Evolutionary conservation across 2,888 invertebrate genomes (phyloP), one percentile per base, ranked within the genome.

Genomic region (Polydrusus cervinus): DNA sequence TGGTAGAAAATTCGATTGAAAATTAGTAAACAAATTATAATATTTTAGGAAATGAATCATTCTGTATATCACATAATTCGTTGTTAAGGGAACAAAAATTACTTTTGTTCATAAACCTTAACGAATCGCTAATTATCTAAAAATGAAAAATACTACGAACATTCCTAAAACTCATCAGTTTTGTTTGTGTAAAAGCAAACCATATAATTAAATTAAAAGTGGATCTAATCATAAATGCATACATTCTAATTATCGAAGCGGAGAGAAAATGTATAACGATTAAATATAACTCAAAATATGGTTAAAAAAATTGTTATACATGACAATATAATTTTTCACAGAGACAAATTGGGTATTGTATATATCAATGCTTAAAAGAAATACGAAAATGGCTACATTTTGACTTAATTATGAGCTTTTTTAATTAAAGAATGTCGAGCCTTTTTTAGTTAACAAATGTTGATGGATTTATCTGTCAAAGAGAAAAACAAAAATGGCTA

Each of bases 81-180:
- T 68, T 65, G 75, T 75, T 60, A 71, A 72, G 62, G 69, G 71
- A 71, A 75, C 74, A 74, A 75, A 51, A 61, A 47, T 51, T 8
- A 49, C 3, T 55, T 61, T 62, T 68, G 73, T 73, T 73, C 73
- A 47, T 55, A 30, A 43, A 66, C 73, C 68, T 68, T 68, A 73
- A 73, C 73, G 62, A 73, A 61, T 70, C 9, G 61, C 34, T 70
- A 70, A 70, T 70, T 60, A 38, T 43, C 30, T 71, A 64, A 67
- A 34, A 3, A 13, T 20, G 18, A 57, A 57, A 43, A 43, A 20
- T 62, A 25, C 30, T 62, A 43, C 62, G 9, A 25, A n/a, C 40
- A 57, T 71, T 71, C 70, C 53, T 38, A 34, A 66, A 66, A 66
- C 38, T 66, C 47, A 49, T 66, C 66, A 53, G 38, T 34, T 13